Percentiles rank a stretch among this genome's conserved stretches.
Conservation (phyloP, 2,797 vertebrate genomes). For the Lepus townsendii region DNA sequence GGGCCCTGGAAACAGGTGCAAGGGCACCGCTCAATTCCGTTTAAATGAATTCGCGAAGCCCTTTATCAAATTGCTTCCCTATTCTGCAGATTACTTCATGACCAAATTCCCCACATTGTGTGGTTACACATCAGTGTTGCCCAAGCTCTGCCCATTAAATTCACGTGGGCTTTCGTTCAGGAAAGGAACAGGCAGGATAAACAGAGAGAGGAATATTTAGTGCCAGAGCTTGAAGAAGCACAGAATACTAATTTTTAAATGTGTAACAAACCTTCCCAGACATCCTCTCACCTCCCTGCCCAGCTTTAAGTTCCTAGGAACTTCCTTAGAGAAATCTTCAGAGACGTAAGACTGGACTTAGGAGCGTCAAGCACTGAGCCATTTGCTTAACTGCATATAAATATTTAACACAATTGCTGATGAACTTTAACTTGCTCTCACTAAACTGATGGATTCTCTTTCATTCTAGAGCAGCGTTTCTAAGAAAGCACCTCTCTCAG, state of each 20-base stretch:
- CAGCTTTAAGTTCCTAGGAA: neutral
- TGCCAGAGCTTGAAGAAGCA: neutral
- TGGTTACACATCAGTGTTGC: slow-evolving; percentile 13
- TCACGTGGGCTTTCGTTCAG: slow-evolving; percentile 48
- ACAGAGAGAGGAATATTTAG: neutral
- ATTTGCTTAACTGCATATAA: slow-evolving; percentile 31
- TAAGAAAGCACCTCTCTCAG: neutral
- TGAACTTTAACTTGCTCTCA: neutral
- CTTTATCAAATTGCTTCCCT: slow-evolving; percentile 56
- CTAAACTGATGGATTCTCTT: neutral
- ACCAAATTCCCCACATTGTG: slow-evolving; percentile 32
- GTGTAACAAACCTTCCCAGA: neutral
- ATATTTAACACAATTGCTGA: slow-evolving; percentile 28
- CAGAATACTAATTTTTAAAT: neutral
- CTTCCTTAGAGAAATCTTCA: slow-evolving; percentile 18
- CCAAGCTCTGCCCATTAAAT: neutral
- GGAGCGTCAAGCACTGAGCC: neutral
- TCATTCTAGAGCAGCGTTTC: slow-evolving; percentile 22
- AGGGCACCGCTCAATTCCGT: neutral
- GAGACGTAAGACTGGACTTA: neutral
- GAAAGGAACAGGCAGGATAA: neutral
- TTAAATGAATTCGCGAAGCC: neutral
- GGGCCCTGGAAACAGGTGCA: neutral
- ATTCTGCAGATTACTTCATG: slow-evolving; percentile 20
- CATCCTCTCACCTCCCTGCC: neutral